A percentile compares a stretch with the other conserved stretches of the same genome.
phyloP scores from a whole-genome alignment of 2,113 vertebrate genomes.

The Corapipo altera region DNA sequence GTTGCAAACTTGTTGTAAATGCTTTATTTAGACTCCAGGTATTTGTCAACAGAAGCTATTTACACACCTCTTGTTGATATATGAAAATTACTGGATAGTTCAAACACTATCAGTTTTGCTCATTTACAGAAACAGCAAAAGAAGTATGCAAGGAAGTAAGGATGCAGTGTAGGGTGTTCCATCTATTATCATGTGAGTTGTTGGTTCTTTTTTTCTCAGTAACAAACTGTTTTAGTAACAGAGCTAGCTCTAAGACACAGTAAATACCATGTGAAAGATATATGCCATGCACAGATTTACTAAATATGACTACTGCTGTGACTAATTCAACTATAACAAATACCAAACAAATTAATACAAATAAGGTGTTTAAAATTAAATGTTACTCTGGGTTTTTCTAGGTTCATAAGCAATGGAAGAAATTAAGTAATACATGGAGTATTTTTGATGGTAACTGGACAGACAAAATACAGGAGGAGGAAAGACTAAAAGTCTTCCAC shows the following conservation, averaged over 20 bases:
- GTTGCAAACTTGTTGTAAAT: not conserved
- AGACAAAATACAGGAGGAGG: not conserved
- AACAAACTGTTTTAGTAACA: not conserved
- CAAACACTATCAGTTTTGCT: not conserved
- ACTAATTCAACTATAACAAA: not conserved
- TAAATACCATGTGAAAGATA: not conserved
- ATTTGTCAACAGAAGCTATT: not conserved
- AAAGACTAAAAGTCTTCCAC: slow-evolving; percentile 16
- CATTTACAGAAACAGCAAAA: not conserved
- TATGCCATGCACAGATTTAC: not conserved
- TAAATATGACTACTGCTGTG: not conserved
- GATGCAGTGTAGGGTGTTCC: not conserved
- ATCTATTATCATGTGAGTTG: not conserved
- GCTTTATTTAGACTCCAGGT: not conserved
- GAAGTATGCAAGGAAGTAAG: not conserved
- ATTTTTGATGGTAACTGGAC: not conserved
- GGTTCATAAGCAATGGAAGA: not conserved
- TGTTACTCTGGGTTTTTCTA: not conserved
- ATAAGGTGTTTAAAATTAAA: not conserved
- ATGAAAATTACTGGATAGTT: not conserved
- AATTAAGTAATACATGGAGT: not conserved
- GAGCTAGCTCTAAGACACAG: not conserved
- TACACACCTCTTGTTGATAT: not conserved
- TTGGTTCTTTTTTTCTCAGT: not conserved
- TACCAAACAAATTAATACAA: not conserved